These are phyloP conservation scores for Galago senegalensis DNA, from an alignment of 2,797 vertebrate genomes.

Conservation along the genomic window DNA sequence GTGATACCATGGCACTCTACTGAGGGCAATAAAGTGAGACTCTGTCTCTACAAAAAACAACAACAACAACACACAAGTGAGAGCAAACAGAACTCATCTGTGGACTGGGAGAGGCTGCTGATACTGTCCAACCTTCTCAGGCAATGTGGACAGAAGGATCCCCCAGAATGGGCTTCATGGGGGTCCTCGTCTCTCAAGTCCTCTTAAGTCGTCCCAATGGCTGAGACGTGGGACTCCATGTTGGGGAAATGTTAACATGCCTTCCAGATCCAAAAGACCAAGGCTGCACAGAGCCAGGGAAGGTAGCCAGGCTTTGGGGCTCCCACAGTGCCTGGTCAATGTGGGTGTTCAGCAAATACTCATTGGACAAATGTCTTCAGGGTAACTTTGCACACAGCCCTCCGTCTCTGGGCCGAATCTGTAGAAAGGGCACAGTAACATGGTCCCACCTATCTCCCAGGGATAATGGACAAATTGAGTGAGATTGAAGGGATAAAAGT, in stretches of 20 bases:
- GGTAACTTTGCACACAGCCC: not conserved
- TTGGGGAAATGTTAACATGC: not conserved
- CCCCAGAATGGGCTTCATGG: rapidly evolving
- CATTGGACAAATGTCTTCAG: not conserved
- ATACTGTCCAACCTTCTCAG: rapidly evolving
- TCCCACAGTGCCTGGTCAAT: not conserved
- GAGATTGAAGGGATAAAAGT: not conserved
- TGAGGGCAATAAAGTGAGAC: too few species aligned
- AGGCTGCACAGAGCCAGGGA: not conserved
- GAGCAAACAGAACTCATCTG: slow-evolving; percentile 37
- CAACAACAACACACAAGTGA: not conserved
- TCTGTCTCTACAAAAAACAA: too few species aligned
- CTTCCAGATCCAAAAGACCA: not conserved
- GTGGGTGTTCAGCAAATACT: not conserved
- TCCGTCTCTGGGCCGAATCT: not conserved
- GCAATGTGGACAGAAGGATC: too few species aligned
- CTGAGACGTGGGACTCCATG: not conserved
- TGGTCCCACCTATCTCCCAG: not conserved
- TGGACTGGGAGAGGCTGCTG: not conserved
- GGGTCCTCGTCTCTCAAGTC: not conserved
- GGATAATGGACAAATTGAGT: not conserved
- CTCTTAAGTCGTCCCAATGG: not conserved
- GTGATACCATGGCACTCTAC: too few species aligned
- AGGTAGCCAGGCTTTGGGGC: not conserved
- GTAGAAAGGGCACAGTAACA: not conserved